A percentile compares a stretch with the other conserved stretches of the same genome.
phyloP scores from a whole-genome alignment of 2,888 invertebrate species.

The Macrophya alboannulata region DNA sequence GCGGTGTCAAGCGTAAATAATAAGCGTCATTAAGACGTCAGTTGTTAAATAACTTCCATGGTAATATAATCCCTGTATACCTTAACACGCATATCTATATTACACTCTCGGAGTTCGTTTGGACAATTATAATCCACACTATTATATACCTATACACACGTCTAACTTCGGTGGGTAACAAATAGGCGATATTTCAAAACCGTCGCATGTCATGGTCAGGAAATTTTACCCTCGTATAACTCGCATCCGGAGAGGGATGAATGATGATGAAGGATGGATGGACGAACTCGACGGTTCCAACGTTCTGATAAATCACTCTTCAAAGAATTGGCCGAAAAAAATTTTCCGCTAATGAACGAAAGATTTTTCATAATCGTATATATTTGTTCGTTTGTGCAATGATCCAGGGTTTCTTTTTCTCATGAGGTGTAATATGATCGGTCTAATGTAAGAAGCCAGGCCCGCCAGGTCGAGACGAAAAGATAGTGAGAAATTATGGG shows the following conservation, averaged over 20 bases:
- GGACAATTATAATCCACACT: neutral
- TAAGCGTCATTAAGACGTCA: constrained; percentile 41
- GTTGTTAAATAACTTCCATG: constrained; percentile 13
- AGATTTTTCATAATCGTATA: too few species aligned
- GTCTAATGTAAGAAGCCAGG: neutral
- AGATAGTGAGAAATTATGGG: neutral
- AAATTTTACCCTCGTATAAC: too few species aligned
- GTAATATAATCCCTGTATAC: constrained; percentile 3
- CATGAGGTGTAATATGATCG: neutral
- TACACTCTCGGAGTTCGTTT: neutral
- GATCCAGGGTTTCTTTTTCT: neutral
- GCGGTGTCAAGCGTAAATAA: constrained; percentile 31
- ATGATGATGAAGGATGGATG: too few species aligned
- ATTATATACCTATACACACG: neutral
- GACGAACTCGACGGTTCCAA: too few species aligned
- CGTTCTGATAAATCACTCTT: too few species aligned
- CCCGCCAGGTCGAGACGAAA: neutral
- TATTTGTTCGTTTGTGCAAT: too few species aligned
- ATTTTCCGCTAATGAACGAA: too few species aligned
- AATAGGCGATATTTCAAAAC: too few species aligned
- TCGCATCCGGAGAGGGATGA: too few species aligned
- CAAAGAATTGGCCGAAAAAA: too few species aligned
- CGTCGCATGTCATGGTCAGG: too few species aligned
- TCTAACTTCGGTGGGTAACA: too few species aligned
- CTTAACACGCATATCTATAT: neutral